Evolutionary conservation across 2,113 vertebrate species (phyloP).

Genomic region (Percopsis transmontana): DNA sequence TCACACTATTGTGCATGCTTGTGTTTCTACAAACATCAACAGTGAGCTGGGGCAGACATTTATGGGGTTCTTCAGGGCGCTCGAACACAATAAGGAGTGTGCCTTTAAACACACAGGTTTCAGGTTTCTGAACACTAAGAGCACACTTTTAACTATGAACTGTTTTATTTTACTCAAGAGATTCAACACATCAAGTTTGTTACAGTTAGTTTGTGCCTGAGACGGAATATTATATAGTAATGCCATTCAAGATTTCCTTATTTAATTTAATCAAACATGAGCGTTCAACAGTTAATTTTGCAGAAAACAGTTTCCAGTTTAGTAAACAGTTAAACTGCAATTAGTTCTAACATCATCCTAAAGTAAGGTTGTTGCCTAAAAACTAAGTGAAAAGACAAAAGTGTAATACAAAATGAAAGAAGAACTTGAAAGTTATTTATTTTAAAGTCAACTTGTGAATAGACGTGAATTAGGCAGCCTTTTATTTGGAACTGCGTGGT

Average conservation of each 20-base stretch:
- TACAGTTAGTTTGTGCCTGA: neutral
- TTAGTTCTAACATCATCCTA: neutral
- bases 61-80: no score
- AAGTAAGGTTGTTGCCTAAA: constrained; percentile 3
- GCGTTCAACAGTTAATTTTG: neutral
- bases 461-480: no score
- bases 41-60: no score
- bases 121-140: no score
- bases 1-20: no score
- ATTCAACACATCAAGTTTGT: constrained; percentile 26
- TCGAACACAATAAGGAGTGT: no score
- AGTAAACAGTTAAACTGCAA: neutral
- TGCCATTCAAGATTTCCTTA: constrained; percentile 1
- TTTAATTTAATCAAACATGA: neutral
- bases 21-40: no score
- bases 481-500: no score
- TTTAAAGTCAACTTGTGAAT: no score
- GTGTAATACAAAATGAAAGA: neutral
- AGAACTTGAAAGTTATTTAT: no score
- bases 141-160: no score
- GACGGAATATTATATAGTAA: constrained; percentile 17
- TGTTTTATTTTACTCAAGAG: neutral
- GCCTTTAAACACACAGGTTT: no score
- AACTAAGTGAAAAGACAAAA: neutral
- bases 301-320: constrained; percentile 12